A percentile compares a stretch with the other conserved stretches of the same genome.
phyloP scores from a whole-genome alignment of 2,797 vertebrate genomes.

The Danio choprae region DNA sequence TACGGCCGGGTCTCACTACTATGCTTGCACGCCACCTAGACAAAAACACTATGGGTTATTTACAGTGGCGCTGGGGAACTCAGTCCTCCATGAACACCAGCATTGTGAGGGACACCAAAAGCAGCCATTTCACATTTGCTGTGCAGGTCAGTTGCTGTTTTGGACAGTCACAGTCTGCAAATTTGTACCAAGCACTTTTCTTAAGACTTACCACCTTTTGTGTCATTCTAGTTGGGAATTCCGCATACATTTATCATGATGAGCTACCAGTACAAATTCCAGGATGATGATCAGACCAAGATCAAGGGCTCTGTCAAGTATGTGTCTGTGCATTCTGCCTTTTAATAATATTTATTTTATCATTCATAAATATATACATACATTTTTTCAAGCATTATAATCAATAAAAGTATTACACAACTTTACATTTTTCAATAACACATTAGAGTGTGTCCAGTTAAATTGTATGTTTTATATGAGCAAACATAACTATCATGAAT shows the following conservation, averaged over 20 bases:
- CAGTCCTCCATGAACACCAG: slow-evolving; percentile 99
- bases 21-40: slow-evolving; percentile 94
- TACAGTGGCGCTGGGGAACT: slow-evolving; percentile 97
- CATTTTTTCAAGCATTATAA: too few species aligned
- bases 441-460: too few species aligned
- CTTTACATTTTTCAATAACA: too few species aligned
- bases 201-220: slow-evolving; percentile 32
- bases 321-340: slow-evolving; percentile 59
- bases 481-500: too few species aligned
- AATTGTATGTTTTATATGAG: too few species aligned
- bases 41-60: slow-evolving; percentile 97
- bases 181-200: slow-evolving; percentile 8
- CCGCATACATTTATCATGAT: slow-evolving; percentile 95
- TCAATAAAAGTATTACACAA: too few species aligned
- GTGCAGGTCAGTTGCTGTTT: slow-evolving; percentile 83
- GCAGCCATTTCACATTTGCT: slow-evolving; percentile 91
- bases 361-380: too few species aligned
- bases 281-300: slow-evolving; percentile 96
- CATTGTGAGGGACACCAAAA: slow-evolving; percentile 94
- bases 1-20: slow-evolving; percentile 90
- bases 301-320: slow-evolving; percentile 98
- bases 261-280: slow-evolving; percentile 99
- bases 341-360: background rate
- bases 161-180: slow-evolving; percentile 2
- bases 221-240: slow-evolving; percentile 87